phyloP scores from a whole-genome alignment of 2,888 invertebrate genomes.

The Eretmocerus hayati region DNA sequence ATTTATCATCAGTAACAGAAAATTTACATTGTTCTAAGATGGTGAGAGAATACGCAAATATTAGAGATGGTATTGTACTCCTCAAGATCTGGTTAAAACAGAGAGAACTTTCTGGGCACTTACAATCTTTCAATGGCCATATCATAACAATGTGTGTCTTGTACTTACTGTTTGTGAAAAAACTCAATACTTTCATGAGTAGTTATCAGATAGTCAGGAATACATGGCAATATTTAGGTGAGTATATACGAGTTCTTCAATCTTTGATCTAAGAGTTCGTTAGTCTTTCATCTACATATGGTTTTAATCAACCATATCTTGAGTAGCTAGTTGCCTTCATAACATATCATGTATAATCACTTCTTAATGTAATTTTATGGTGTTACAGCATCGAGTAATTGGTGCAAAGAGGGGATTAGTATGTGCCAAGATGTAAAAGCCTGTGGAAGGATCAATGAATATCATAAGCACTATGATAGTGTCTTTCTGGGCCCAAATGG shows the following conservation, averaged over 20 bases:
- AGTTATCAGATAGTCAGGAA: constrained; percentile 83
- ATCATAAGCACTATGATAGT: constrained; percentile 61
- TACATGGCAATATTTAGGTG: constrained; percentile 71
- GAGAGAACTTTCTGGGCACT: constrained; percentile 58
- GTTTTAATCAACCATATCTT: background rate
- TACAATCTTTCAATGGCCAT: constrained; percentile 56
- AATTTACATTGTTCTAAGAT: constrained; percentile 38
- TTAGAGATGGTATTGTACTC: constrained; percentile 73
- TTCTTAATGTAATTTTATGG: background rate
- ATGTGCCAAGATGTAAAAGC: constrained; percentile 49
- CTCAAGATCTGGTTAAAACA: constrained; percentile 82
- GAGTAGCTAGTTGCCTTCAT: background rate
- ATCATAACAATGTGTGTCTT: constrained; percentile 66
- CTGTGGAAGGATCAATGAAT: constrained; percentile 43
- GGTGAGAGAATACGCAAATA: constrained; percentile 57
- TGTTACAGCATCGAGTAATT: constrained; percentile 52
- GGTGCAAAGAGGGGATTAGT: constrained; percentile 58
- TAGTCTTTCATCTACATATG: constrained; percentile 65
- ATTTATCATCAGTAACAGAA: constrained; percentile 56
- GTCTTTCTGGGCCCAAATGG: constrained; percentile 79
- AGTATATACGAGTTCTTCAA: no score
- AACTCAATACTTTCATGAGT: constrained; percentile 78
- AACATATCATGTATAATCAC: no score
- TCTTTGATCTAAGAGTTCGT: no score
- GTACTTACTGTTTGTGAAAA: constrained; percentile 62